Conservation (phyloP, 1,140 invertebrate genomes). For the Orchestia grillus region DNA sequence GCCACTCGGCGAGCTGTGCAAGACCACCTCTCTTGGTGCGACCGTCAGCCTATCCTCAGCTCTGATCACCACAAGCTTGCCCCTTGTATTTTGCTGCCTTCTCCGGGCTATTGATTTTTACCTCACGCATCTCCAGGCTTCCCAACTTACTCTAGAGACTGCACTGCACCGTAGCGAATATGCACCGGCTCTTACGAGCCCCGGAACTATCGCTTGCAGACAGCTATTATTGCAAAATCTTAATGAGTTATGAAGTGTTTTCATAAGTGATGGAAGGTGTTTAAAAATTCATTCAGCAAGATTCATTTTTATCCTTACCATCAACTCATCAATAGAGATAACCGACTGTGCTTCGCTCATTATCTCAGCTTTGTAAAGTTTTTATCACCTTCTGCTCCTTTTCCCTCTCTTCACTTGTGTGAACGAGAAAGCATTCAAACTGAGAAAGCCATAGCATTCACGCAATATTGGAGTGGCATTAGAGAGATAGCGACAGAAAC, state of each 20-base stretch:
- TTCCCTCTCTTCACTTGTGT: background rate
- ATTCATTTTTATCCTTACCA: background rate
- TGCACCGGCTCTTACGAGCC: background rate
- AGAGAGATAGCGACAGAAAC: conserved; percentile 36
- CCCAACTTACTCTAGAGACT: conserved; percentile 39
- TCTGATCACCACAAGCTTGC: conserved; percentile 46
- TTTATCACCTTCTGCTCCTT: background rate
- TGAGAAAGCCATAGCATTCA: conserved; percentile 29
- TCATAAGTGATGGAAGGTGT: background rate
- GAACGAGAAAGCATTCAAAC: background rate
- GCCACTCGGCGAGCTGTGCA: background rate
- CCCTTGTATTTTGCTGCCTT: conserved; percentile 50
- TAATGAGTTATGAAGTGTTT: background rate
- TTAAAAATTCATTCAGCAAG: background rate
- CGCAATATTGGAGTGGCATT: background rate
- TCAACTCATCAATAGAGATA: background rate
- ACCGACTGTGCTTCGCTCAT: background rate
- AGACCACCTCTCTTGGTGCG: conserved; percentile 4
- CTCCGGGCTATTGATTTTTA: conserved; percentile 48
- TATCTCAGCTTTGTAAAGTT: background rate
- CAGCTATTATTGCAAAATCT: background rate
- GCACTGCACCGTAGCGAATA: conserved; percentile 3
- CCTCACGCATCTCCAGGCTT: conserved; percentile 38
- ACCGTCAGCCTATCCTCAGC: conserved; percentile 8
- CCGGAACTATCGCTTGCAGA: background rate